A percentile compares a stretch with the other conserved stretches of the same genome.
phyloP scores from a whole-genome alignment of 2,797 vertebrate genomes.

The Tamandua tetradactyla region DNA sequence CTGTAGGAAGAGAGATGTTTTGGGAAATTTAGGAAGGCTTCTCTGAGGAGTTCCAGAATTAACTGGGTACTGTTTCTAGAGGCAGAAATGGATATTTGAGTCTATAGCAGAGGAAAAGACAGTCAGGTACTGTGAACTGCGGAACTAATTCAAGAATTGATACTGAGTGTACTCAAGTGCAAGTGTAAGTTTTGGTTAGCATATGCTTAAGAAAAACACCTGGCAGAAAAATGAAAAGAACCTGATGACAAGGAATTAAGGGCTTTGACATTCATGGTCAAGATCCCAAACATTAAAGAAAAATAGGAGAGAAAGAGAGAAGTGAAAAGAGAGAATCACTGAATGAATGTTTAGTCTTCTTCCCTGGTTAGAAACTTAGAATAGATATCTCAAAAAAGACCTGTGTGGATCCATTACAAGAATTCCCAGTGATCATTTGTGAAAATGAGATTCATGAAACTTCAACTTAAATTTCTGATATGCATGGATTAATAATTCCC shows the following conservation, averaged over 20 bases:
- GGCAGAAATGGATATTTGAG: neutral
- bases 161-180: accelerated
- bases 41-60: neutral
- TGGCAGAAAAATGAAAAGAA: neutral
- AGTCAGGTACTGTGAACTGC: neutral
- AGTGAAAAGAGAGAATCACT: neutral
- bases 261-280: neutral
- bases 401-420: neutral
- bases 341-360: neutral
- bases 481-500: neutral
- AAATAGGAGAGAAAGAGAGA: accelerated
- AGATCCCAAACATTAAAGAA: neutral
- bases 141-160: neutral
- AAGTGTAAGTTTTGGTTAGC: accelerated
- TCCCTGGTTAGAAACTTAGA: neutral
- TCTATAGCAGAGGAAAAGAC: neutral
- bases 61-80: neutral
- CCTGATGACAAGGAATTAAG: too few species aligned
- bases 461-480: neutral
- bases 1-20: neutral
- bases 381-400: neutral
- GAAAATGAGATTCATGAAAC: accelerated
- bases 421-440: neutral
- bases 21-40: neutral
- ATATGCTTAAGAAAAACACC: accelerated